A percentile compares a stretch with the other conserved stretches of the same genome.
Evolutionary conservation across 2,113 vertebrate species (phyloP).

Genomic region (Carettochelys insculpta): DNA sequence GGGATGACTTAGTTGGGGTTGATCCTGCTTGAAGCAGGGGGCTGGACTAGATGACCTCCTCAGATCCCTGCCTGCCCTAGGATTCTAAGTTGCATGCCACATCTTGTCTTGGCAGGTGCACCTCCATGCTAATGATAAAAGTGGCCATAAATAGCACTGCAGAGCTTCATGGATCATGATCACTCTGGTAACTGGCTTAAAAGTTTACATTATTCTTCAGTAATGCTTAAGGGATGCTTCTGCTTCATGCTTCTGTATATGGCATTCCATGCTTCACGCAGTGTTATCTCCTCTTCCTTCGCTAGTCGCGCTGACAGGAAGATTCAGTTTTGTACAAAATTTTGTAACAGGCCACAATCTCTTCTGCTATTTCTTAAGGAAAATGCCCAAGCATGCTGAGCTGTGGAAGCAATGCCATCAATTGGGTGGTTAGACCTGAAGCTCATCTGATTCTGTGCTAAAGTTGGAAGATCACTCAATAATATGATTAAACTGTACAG

Average conservation of each 20-base stretch:
- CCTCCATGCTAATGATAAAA: not conserved
- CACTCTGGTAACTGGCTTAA: not conserved
- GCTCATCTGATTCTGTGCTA: not conserved
- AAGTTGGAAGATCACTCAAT: not conserved
- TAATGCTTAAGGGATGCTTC: too few species aligned
- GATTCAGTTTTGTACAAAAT: not conserved
- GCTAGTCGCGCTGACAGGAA: not conserved
- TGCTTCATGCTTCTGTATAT: not conserved
- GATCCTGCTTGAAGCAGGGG: too few species aligned
- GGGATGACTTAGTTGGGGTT: too few species aligned
- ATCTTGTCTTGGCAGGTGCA: not conserved
- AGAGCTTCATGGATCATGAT: not conserved
- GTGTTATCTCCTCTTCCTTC: not conserved
- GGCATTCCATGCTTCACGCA: not conserved
- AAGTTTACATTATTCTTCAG: not conserved
- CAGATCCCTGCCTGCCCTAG: too few species aligned
- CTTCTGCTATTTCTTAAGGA: not conserved
- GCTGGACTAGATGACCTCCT: too few species aligned
- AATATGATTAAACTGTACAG: not conserved
- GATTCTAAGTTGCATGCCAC: too few species aligned
- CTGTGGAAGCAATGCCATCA: not conserved
- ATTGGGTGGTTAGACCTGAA: not conserved
- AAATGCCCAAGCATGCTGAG: not conserved
- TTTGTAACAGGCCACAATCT: not conserved
- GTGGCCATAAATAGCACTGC: not conserved